These are phyloP conservation scores for Himalopsyche phryganea DNA, from an alignment of 1,140 invertebrate genomes.

Conservation along the genomic window DNA sequence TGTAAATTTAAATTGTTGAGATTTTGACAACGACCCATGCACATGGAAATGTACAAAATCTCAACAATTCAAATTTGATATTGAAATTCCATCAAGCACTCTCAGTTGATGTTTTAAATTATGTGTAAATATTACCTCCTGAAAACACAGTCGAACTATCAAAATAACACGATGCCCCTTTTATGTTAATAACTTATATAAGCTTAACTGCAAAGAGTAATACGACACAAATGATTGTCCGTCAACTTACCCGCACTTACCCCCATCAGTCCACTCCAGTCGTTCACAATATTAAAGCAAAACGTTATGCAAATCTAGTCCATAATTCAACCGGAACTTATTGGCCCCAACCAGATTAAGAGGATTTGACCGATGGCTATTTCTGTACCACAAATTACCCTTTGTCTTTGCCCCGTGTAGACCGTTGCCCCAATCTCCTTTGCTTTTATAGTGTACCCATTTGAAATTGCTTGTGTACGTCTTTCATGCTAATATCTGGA, in stretches of 20 bases:
- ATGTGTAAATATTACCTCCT: too few relatives aligned
- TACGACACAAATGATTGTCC: slow-evolving; percentile 7
- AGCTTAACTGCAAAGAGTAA: too few relatives aligned
- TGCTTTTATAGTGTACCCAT: not conserved
- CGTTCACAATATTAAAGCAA: slow-evolving; percentile 13
- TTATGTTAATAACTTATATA: too few relatives aligned
- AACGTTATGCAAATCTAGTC: slow-evolving; percentile 30
- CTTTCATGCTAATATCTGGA: slow-evolving; percentile 13
- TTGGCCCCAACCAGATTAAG: slow-evolving; percentile 18
- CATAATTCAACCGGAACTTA: slow-evolving; percentile 23
- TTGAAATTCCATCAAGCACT: too few relatives aligned
- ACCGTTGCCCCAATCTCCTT: slow-evolving; percentile 1
- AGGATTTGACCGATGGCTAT: slow-evolving; percentile 34
- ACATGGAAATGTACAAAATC: too few relatives aligned
- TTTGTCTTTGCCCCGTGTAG: slow-evolving; percentile 24
- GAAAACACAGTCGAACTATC: too few relatives aligned
- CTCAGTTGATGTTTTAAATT: too few relatives aligned
- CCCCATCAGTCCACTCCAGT: not conserved
- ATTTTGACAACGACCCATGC: too few relatives aligned
- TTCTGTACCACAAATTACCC: slow-evolving; percentile 29
- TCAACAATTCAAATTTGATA: too few relatives aligned
- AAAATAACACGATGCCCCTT: too few relatives aligned
- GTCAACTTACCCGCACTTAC: slow-evolving; percentile 6
- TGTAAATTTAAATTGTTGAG: too few relatives aligned
- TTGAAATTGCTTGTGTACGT: slow-evolving; percentile 1